Percentiles rank a stretch among this genome's conserved stretches.
These are phyloP conservation scores for Sesia apiformis DNA, from an alignment of 2,888 invertebrate genomes.

Conservation along the genomic window DNA sequence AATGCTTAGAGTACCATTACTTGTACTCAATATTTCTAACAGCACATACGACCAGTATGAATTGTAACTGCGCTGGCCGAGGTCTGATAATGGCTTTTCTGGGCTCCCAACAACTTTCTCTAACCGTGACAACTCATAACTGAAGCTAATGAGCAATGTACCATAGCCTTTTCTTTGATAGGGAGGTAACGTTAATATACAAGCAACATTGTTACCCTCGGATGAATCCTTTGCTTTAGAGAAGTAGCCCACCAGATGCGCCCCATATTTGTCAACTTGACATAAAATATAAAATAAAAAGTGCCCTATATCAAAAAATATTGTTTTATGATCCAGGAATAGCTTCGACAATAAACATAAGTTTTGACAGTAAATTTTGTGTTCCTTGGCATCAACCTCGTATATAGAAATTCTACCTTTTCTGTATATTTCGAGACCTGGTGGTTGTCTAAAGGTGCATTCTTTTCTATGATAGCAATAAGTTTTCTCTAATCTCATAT, in stretches of 20 bases:
- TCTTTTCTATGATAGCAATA: constrained; percentile 90
- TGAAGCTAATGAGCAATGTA: constrained; percentile 96
- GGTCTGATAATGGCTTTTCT: constrained; percentile 96
- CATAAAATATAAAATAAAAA: constrained; percentile 96
- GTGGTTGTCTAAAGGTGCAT: constrained; percentile 92
- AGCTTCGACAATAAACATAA: constrained; percentile 96
- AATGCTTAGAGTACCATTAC: constrained; percentile 90
- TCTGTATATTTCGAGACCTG: constrained; percentile 97
- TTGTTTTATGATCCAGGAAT: constrained; percentile 97
- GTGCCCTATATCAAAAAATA: constrained; percentile 98
- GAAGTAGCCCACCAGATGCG: constrained; percentile 97
- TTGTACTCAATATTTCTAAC: constrained; percentile 90
- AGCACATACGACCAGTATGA: constrained; percentile 99
- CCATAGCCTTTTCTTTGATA: constrained; percentile 98
- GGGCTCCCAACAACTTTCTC: constrained; percentile 97
- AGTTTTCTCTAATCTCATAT: constrained; percentile 94
- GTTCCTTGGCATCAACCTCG: constrained; percentile 96
- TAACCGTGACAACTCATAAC: constrained; percentile 95
- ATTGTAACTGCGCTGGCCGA: constrained; percentile 95
- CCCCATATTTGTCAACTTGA: constrained; percentile 95
- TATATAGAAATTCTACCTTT: constrained; percentile 97
- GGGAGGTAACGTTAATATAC: constrained; percentile 96
- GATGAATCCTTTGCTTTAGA: constrained; percentile 99
- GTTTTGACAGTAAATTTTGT: constrained; percentile 97
- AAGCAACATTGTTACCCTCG: constrained; percentile 95